These are phyloP conservation scores for Tragelaphus scriptus DNA, from an alignment of 2,113 vertebrate genomes.

Conservation along the genomic window DNA sequence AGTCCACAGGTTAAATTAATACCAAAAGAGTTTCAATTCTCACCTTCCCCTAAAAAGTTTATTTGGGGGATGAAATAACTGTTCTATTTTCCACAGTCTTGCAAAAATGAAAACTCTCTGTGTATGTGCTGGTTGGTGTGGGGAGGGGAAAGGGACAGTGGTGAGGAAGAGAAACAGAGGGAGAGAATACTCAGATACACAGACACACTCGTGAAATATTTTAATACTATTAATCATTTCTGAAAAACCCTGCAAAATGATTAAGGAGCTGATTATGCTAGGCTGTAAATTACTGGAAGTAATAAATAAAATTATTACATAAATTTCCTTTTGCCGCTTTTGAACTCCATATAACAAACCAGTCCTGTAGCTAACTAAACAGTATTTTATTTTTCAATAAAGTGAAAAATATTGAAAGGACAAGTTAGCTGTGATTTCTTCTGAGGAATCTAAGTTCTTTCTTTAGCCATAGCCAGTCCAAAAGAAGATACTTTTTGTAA, in stretches of 20 bases:
- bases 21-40: neutral
- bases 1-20: constrained; percentile 9
- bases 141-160: neutral
- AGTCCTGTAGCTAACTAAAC: neutral
- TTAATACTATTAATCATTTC: constrained; percentile 9
- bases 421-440: constrained; percentile 26
- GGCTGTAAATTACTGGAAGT: neutral
- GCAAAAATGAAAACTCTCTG: neutral
- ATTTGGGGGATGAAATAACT: constrained; percentile 33
- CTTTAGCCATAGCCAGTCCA: neutral
- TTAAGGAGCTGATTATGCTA: constrained; percentile 8
- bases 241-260: constrained; percentile 6
- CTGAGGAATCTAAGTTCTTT: neutral
- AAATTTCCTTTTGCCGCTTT: neutral
- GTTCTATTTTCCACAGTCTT: neutral
- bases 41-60: neutral
- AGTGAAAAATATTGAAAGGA: neutral
- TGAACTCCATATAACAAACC: neutral
- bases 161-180: neutral
- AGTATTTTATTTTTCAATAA: constrained; percentile 5
- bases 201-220: neutral
- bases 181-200: neutral
- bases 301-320: constrained; percentile 17
- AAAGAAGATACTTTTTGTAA: constrained; percentile 35
- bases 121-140: neutral